These are phyloP conservation scores for Shargacucullia verbasci DNA, from an alignment of 2,888 invertebrate species.

Conservation along the genomic window DNA sequence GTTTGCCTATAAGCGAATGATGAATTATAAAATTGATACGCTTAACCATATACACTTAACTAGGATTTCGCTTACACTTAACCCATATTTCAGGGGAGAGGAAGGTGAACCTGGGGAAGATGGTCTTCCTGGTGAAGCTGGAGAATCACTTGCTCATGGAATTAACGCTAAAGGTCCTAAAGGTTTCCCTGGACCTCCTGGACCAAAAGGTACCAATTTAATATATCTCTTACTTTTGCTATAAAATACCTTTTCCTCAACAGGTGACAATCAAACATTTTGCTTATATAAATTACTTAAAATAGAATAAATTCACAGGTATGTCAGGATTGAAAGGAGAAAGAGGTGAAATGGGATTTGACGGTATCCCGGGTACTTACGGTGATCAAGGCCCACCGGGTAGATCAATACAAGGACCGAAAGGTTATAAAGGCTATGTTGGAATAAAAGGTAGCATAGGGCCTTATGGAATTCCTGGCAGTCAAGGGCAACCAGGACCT, in stretches of 20 bases:
- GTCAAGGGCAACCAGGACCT: slow-evolving; percentile 82
- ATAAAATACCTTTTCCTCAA: no score
- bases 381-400: slow-evolving; percentile 81
- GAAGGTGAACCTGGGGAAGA: slow-evolving; percentile 83
- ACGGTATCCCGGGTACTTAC: slow-evolving; percentile 72
- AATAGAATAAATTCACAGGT: slow-evolving; percentile 54
- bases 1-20: no score
- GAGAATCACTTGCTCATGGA: slow-evolving; percentile 71
- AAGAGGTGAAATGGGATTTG: slow-evolving; percentile 74
- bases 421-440: slow-evolving; percentile 91
- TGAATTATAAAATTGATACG: no score
- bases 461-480: slow-evolving; percentile 90
- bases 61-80: no score
- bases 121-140: slow-evolving; percentile 75
- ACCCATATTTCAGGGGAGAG: slow-evolving; percentile 73
- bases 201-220: slow-evolving; percentile 67
- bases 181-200: slow-evolving; percentile 86
- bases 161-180: slow-evolving; percentile 84
- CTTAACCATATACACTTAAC: no score
- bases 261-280: no score
- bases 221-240: neutral
- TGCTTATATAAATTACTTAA: neutral
- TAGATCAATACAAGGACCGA: slow-evolving; percentile 69
- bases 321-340: slow-evolving; percentile 71
- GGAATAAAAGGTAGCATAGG: slow-evolving; percentile 91